Conservation (phyloP, 2,797 vertebrate genomes). For the Phrynocephalus forsythii region DNA sequence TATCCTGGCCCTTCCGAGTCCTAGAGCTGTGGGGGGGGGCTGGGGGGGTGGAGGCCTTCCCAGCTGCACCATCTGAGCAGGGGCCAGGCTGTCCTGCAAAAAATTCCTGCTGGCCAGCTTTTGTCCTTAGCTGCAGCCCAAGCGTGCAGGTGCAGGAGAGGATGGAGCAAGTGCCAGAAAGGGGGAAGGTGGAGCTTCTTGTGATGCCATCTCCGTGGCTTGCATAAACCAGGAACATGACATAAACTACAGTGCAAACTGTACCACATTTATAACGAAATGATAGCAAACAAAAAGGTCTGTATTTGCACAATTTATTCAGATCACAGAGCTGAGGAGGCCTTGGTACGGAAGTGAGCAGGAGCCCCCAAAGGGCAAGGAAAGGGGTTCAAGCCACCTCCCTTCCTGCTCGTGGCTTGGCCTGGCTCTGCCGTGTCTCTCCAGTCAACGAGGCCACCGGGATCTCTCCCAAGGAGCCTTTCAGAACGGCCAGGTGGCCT, state of each 20-base stretch:
- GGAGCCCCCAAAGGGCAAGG: background rate
- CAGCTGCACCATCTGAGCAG: background rate
- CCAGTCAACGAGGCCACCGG: background rate
- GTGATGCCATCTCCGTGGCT: too few relatives aligned
- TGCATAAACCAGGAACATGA: background rate
- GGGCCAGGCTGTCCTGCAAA: background rate
- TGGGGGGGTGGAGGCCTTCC: background rate
- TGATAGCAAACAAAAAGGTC: too few relatives aligned
- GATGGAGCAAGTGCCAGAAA: too few relatives aligned
- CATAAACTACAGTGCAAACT: too few relatives aligned
- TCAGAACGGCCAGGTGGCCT: background rate
- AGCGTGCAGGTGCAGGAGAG: too few relatives aligned
- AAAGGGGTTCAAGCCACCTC: background rate
- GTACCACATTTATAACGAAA: too few relatives aligned
- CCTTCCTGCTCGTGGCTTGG: too few relatives aligned
- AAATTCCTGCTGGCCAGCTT: background rate
- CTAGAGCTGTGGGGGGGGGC: too few relatives aligned
- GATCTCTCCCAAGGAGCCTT: background rate
- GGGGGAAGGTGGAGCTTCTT: background rate
- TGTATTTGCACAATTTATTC: constrained; percentile 26
- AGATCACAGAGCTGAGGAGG: background rate
- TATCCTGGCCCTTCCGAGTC: too few relatives aligned
- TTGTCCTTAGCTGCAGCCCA: too few relatives aligned
- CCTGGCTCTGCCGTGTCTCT: background rate
- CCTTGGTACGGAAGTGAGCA: background rate